Evolutionary conservation across 2,888 invertebrate species (phyloP), one percentile per base, ranked within the genome.

Genomic region (Euproctis similis): DNA sequence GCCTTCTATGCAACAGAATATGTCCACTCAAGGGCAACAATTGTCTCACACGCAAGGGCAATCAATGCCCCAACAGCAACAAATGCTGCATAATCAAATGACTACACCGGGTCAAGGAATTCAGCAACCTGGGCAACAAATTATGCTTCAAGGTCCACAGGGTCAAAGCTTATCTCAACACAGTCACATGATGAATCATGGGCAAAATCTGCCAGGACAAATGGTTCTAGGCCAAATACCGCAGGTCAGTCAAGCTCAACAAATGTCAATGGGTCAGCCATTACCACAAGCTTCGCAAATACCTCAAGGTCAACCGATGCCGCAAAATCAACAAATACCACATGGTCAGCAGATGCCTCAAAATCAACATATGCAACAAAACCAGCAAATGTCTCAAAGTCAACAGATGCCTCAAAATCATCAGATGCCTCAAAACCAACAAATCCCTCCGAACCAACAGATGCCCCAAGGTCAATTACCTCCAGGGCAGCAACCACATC

Each of bases 141-240:
- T n/a, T n/a, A n/a, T n/a, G n/a, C n/a, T n/a, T n/a, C 50, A 47
- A n/a, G 53, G 50, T 65, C 59, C 36, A 34, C 40, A 40, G 29
- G 39, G 48, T 27, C 59, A 59, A 26, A 53, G 48, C 8, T 51
- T 59, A 34, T 34, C 36, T n/a, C 59, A 56, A 57, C 64, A 39
- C 31, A 51, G 46, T 2, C 62, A 56, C 8, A 63, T 64, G 36
- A 63, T 72, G 58, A 75, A 60, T 18, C 32, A 32, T 9, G 17
- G 18, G 4, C 53, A 36, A 17, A 37, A 46, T 18, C 44, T 42
- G 5, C 56, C 50, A 25, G 47, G 49, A 4, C 59, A 57, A 29
- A 43, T 39, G 10, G 17, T 12, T 2, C 28, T 20, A 20, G 26
- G 26, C 9, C 28, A 28, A 10, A 1, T 14, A 6, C 22, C 14